Base-by-base conservation (phyloP, 2,113 vertebrate species). In the Ploceus nigricollis region DNA sequence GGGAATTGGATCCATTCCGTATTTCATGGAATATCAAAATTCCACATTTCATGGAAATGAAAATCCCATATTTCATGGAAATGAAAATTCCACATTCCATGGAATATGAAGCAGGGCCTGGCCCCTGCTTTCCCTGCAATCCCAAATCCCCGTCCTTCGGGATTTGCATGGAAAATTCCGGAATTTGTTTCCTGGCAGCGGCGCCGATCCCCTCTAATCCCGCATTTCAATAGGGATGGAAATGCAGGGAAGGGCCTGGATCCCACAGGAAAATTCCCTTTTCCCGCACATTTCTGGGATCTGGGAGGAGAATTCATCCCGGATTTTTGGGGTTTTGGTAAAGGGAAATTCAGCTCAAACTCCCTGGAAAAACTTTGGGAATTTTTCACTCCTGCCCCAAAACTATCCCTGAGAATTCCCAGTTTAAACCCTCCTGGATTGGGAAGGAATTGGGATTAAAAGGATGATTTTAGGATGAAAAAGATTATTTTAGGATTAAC, bases 271-370 rank as follows among this genome's bases (percentile, higher is more conserved):
- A 63, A 50, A 63, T 27, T 12, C 45, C 35, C 40, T 5, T 9
- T 18, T 15, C 56, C 35, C 2, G 16, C 7, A 20, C 45, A 51
- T 51, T n/a, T 28, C 1, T 63, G 58, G 57, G 72, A 25, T 19
- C 9, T 1, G 0, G 4, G 35, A 82, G 45, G 27, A 19, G 15
- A 56, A 15, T 42, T 20, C 6, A 39, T 54, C 60, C 31, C 5
- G 1, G 6, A 1, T 7, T 44, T 89, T 42, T 35, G 6, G 39
- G 23, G 44, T 44, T 14, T 3, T 5, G 4, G 9, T 40, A 15
- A 70, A 39, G 66, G 68, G 8, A 28, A 63, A 64, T 54, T 84
- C 33, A 30, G 23, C 7, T 35, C 25, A 7, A 80, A 66, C 21
- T 81, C 45, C 11, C 39, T 20, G n/a, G 54, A 33, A 37, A 71